phyloP scores from a whole-genome alignment of 2,888 invertebrate genomes.

The Drosophila pegasa region DNA sequence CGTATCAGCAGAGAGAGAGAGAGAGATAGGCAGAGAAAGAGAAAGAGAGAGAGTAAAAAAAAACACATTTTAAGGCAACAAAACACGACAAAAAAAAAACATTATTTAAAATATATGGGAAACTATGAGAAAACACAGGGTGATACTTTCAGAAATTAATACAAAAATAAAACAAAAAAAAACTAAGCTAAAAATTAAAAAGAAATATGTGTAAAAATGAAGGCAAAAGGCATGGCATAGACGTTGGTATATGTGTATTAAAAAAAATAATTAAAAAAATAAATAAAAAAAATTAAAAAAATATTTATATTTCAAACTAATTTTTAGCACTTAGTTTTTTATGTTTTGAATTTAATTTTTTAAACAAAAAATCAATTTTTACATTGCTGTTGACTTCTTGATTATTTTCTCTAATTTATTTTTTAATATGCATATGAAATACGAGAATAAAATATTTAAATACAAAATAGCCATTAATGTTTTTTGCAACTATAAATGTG shows the following conservation, averaged over 20 bases:
- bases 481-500: slow-evolving; percentile 78
- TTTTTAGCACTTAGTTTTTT: slow-evolving; percentile 13
- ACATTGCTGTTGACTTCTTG: slow-evolving; percentile 46
- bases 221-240: slow-evolving; percentile 52
- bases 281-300: neutral
- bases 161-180: slow-evolving; percentile 61
- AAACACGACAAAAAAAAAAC: slow-evolving; percentile 25
- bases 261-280: slow-evolving; percentile 55
- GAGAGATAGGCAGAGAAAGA: slow-evolving; percentile 19
- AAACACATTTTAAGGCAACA: slow-evolving; percentile 47
- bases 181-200: slow-evolving; percentile 70
- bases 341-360: slow-evolving; percentile 16
- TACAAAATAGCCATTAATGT: slow-evolving; percentile 72
- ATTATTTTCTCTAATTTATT: slow-evolving; percentile 37
- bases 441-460: slow-evolving; percentile 60
- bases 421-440: slow-evolving; percentile 53
- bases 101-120: slow-evolving; percentile 67
- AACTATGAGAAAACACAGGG: slow-evolving; percentile 84
- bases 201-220: slow-evolving; percentile 52
- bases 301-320: slow-evolving; percentile 5
- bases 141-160: slow-evolving; percentile 82
- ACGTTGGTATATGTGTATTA: slow-evolving; percentile 78
- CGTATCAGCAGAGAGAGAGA: slow-evolving; percentile 40
- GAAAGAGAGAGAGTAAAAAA: slow-evolving; percentile 26
- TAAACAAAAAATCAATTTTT: slow-evolving; percentile 15